phyloP scores from a whole-genome alignment of 2,888 invertebrate species.

The Troglohyphantes excavatus region DNA sequence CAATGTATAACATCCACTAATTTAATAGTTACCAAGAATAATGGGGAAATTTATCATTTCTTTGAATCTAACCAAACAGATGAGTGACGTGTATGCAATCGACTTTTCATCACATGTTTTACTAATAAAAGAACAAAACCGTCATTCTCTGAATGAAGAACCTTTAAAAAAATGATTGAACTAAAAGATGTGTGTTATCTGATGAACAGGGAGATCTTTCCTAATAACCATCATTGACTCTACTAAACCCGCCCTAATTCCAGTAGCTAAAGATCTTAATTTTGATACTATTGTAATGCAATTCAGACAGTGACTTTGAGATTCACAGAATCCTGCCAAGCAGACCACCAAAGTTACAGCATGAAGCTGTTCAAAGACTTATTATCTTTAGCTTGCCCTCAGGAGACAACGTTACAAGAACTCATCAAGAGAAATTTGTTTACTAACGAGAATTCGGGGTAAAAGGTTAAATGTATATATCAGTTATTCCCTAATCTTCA shows the following conservation, averaged over 20 bases:
- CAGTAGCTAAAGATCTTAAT: conserved; percentile 50
- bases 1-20: too few species aligned
- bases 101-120: not conserved
- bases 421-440: too few species aligned
- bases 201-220: not conserved
- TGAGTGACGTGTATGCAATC: not conserved
- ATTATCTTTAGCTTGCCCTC: too few species aligned
- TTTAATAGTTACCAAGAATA: too few species aligned
- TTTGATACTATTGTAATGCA: conserved; percentile 27
- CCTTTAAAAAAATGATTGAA: conserved; percentile 15
- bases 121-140: too few species aligned
- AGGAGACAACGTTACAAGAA: too few species aligned
- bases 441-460: too few species aligned
- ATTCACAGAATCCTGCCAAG: not conserved
- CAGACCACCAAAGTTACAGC: not conserved
- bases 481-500: too few species aligned
- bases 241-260: conserved; percentile 21
- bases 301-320: not conserved
- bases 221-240: conserved; percentile 50
- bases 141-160: not conserved
- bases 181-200: conserved; percentile 32
- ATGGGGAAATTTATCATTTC: too few species aligned
- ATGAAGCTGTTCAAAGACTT: too few species aligned
- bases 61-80: not conserved
- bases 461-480: too few species aligned